Evolutionary conservation across 2,113 vertebrate species (phyloP).

Genomic region (Zapornia atra): DNA sequence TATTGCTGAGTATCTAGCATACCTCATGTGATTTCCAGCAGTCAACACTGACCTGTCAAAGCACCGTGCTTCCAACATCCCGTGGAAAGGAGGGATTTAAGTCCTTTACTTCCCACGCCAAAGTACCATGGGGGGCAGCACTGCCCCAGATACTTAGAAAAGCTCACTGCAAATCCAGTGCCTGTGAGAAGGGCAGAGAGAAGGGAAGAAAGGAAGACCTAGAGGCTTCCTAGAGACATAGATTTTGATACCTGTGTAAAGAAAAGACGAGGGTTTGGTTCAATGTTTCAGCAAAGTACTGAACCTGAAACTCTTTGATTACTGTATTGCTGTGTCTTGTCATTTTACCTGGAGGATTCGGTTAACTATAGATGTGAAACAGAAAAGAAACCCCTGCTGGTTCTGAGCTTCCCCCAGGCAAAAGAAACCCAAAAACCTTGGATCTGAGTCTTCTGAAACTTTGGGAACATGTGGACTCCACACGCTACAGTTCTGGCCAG

Average conservation of each 20-base stretch:
- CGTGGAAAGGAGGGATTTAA: not conserved
- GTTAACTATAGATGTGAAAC: not conserved
- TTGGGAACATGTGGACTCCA: not conserved
- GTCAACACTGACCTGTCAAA: not conserved
- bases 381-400: not conserved
- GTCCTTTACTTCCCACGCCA: not conserved
- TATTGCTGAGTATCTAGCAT: not conserved
- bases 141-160: not conserved
- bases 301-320: not conserved
- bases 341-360: not conserved
- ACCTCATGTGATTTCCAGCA: not conserved
- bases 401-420: not conserved
- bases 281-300: not conserved
- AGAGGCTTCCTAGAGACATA: not conserved
- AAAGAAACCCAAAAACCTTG: rapidly evolving
- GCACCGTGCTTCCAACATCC: not conserved
- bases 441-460: not conserved
- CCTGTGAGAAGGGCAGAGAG: not conserved
- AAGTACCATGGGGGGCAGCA: not conserved
- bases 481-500: not conserved
- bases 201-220: not conserved
- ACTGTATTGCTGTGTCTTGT: not conserved
- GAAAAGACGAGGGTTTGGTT: not conserved
- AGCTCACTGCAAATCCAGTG: not conserved
- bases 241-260: not conserved